Evolutionary conservation across 1,140 invertebrate species (phyloP).

Genomic region (Drosophila arawakana): DNA sequence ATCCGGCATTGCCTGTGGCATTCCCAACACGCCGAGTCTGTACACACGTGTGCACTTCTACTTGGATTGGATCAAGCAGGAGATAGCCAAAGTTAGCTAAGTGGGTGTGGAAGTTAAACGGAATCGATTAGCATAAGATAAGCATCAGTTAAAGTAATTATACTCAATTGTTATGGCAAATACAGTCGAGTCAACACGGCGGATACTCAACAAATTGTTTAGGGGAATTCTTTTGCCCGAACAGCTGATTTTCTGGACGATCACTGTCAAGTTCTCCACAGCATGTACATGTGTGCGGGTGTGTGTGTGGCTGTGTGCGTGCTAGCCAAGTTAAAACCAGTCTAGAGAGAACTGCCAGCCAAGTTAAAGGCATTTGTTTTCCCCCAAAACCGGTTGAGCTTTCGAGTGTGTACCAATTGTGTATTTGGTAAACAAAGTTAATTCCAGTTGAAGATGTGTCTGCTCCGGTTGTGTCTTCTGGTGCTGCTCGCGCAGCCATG

Average conservation of each 20-base stretch:
- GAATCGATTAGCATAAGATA: not conserved
- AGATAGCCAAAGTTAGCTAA: slow-evolving; percentile 42
- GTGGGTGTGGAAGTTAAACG: not conserved
- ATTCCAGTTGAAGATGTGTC: slow-evolving; percentile 37
- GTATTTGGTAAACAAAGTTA: slow-evolving; percentile 36
- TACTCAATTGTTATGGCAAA: too few species aligned
- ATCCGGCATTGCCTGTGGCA: slow-evolving; percentile 61
- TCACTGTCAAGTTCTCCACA: not conserved
- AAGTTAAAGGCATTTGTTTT: slow-evolving; percentile 33
- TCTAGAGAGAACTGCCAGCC: slow-evolving; percentile 18
- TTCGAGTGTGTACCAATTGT: slow-evolving; percentile 4
- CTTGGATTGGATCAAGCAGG: slow-evolving; percentile 68
- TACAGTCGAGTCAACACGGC: not conserved
- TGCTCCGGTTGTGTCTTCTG: slow-evolving; percentile 18
- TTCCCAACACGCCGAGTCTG: slow-evolving; percentile 54
- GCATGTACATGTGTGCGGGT: not conserved
- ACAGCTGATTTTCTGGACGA: slow-evolving; percentile 23
- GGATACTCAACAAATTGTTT: not conserved
- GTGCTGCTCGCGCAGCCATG: slow-evolving; percentile 26
- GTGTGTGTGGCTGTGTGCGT: not conserved
- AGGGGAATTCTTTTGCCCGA: not conserved
- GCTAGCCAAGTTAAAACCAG: slow-evolving; percentile 24
- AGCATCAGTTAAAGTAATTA: not conserved
- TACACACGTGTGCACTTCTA: slow-evolving; percentile 74
- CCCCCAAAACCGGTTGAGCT: slow-evolving; percentile 32